Base-by-base conservation (phyloP, 2,113 vertebrate genomes). In the Alouatta palliata region DNA sequence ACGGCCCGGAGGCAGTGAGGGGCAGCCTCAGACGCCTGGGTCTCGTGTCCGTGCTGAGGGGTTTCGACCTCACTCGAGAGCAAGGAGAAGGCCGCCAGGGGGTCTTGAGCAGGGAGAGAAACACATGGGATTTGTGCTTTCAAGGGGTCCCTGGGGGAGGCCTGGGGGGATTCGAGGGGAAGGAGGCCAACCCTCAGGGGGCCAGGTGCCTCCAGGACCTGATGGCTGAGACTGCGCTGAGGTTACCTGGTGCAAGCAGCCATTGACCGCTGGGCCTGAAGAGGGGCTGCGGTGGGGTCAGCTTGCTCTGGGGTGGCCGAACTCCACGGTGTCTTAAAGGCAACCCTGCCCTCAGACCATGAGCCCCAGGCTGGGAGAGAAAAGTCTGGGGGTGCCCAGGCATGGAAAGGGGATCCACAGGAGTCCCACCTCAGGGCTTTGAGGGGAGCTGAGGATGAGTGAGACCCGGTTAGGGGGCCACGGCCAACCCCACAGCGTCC, bases 1-100 rank as follows among this genome's bases (percentile, higher is more conserved):
- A 23, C 0, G 8, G 2, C 45, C 1, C 0, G 6, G 27, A 35
- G 9, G 25, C 23, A 12, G 45, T 1, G 10, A 32, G 40, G 5
- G 1, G 64, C 4, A 0, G 35, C 64, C 35, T 76, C 37, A 40
- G 84, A 37, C 76, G 61, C 91, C 3, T 4, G 13, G 13, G 61
- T 14, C 8, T 3, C 13, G 35, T 35, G 25, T 73, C 64, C 20
- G 10, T 61, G 58, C 27, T 61, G 25, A 61, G 25, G 27, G 25
- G 58, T 61, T 61, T 61, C 5, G 58, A 5, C 11, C 58, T 5
- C 58, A 61, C 58, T 61, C 4, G 10, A 27, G 58, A 61, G 58
- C 58, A 27, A 27, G 58, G 23, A 61, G 58, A 61, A 61, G 58
- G 25, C 58, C 23, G 4, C 58, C 58, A 6, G 85, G 73, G 13